Conservation (phyloP, 2,113 vertebrate species). For the Labeo rohita region DNA sequence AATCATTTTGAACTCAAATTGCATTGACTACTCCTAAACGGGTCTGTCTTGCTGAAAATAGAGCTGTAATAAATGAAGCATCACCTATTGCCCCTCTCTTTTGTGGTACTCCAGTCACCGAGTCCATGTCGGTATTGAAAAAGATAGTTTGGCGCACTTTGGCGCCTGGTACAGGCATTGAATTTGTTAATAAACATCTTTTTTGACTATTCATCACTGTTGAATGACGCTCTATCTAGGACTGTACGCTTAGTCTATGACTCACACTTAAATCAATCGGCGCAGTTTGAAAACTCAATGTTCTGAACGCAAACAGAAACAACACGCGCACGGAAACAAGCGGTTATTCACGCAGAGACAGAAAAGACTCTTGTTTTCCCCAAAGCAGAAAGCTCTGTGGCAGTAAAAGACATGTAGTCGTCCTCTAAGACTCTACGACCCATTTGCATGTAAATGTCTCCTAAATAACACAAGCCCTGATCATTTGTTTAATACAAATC, state of each 20-base stretch:
- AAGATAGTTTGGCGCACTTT: background rate
- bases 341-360: background rate
- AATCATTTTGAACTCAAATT: conserved; percentile 34
- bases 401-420: background rate
- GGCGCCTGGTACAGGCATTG: conserved; percentile 4
- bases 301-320: background rate
- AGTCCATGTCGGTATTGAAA: background rate
- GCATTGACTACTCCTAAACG: background rate
- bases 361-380: background rate
- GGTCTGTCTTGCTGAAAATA: conserved; percentile 37
- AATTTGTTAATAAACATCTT: conserved; percentile 25
- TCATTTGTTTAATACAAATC: conserved; percentile 25
- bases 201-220: background rate
- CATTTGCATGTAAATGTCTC: conserved; percentile 30
- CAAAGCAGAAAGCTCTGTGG: background rate
- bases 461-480: background rate
- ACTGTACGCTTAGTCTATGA: background rate
- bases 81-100: background rate
- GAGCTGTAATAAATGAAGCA: conserved; percentile 15
- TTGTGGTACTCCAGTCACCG: conserved; percentile 1
- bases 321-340: conserved; percentile 9
- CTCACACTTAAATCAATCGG: conserved; percentile 5
- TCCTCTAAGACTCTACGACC: background rate
- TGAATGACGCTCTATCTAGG: conserved; percentile 15
- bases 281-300: background rate